A percentile compares a stretch with the other conserved stretches of the same genome.
These are phyloP conservation scores for Lucinisca nassula DNA, from an alignment of 2,888 invertebrate species.

Conservation along the genomic window DNA sequence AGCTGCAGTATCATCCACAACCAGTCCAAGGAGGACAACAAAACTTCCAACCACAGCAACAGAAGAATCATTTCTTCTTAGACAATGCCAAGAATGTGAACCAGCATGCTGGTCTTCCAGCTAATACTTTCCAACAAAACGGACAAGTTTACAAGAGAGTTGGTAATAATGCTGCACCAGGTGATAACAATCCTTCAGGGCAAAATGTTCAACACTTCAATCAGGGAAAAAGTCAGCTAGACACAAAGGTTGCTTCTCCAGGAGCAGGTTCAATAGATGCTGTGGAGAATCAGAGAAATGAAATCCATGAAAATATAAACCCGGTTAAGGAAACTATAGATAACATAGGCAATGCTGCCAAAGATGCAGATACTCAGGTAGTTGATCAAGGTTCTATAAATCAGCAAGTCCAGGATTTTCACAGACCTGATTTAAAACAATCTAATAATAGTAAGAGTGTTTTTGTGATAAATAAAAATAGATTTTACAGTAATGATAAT, in stretches of 20 bases:
- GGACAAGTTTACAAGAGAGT: constrained; percentile 23
- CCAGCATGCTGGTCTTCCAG: not conserved
- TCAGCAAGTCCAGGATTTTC: not conserved
- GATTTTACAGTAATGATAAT: not conserved
- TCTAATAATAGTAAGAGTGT: not conserved
- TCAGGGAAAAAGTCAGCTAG: not conserved
- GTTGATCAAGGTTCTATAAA: not conserved
- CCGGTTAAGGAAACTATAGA: not conserved
- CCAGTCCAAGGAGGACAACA: not conserved
- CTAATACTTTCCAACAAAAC: not conserved
- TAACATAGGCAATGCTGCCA: not conserved
- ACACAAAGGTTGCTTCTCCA: not conserved
- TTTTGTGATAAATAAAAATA: constrained; percentile 8
- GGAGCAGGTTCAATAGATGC: not conserved
- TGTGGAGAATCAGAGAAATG: not conserved
- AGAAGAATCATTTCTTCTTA: not conserved
- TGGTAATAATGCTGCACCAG: not conserved
- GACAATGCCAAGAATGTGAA: not conserved
- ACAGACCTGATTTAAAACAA: not conserved
- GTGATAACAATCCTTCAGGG: not conserved
- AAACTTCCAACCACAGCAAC: not conserved
- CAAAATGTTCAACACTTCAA: constrained; percentile 14
- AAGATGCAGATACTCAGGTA: not conserved
- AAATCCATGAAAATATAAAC: not conserved
- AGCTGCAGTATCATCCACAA: not conserved